Percentiles rank a stretch among this genome's conserved stretches.
Evolutionary conservation across 1,140 invertebrate genomes (phyloP).

Genomic region (Caenorhabditis inopinata): DNA sequence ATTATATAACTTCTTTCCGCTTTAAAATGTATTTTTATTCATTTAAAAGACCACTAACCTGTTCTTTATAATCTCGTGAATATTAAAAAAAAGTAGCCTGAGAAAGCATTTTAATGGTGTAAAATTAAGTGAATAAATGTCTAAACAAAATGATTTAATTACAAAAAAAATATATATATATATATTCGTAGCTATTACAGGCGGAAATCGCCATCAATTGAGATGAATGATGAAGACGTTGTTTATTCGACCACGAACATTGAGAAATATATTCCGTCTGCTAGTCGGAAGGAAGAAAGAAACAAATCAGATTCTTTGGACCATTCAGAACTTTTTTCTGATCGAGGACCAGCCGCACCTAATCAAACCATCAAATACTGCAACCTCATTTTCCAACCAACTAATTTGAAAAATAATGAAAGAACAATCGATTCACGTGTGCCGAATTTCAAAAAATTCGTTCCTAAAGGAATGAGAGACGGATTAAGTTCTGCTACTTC

Average conservation of each 20-base stretch:
- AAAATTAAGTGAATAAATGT: too few species aligned
- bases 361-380: slow-evolving; percentile 4
- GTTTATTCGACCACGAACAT: background rate
- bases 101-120: too few species aligned
- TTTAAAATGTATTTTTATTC: too few species aligned
- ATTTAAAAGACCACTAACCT: too few species aligned
- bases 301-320: background rate
- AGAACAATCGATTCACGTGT: background rate
- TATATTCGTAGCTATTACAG: background rate
- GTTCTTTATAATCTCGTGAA: too few species aligned
- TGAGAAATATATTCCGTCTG: background rate
- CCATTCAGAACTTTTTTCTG: background rate
- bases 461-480: background rate
- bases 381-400: background rate
- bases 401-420: background rate
- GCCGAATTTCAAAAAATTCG: background rate
- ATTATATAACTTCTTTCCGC: too few species aligned
- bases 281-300: background rate
- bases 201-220: background rate
- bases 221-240: background rate
- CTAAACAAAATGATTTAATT: too few species aligned
- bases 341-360: background rate
- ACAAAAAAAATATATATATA: too few species aligned
- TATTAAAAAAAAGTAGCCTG: too few species aligned
- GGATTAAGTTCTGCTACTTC: background rate